Evolutionary conservation across 2,113 vertebrate species (phyloP), one percentile per base, ranked within the genome.

Genomic region (Atractosteus spatula): DNA sequence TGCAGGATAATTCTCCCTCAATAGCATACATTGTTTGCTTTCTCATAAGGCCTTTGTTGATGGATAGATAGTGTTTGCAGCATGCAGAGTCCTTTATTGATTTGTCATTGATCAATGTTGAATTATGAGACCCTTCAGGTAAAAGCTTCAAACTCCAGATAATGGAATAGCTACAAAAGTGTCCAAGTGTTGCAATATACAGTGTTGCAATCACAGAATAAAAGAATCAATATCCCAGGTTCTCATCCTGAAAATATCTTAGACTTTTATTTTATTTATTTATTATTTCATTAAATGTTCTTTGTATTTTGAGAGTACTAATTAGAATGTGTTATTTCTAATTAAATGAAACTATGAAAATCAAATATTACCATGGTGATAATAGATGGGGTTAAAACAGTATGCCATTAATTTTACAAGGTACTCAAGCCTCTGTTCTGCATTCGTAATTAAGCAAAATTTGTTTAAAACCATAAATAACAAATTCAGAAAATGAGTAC

Each of bases 51-150:
- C 74, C 55, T 71, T 74, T 73, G 71, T 42, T 54, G 66, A 74
- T 41, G 44, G 74, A 81, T 76, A 67, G 2, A 66, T 72, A 74
- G 13, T 54, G 45, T 76, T 79, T 77, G 76, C 77, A 76, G 41
- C 78, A 76, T 80, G 66, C 74, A 76, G 72, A 75, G 73, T 66
- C 79, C 56, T 68, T n/a, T 55, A 89, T 80, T 79, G 83, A 87
- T 85, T 1, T 56, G 63, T 14, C 84, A 93, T 86, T 74, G 86
- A 86, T 78, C 80, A 69, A 68, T 47, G 51, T 12, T 81, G 76
- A 90, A 85, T 87, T 85, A 88, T 81, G 76, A 85, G 85, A 83
- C 41, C 66, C 66, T 82, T 75, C 67, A 78, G 77, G 77, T 80
- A 83, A 82, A 85, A 75, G 57, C 73, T 85, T 86, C 82, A 78